Evolutionary conservation across 2,797 vertebrate species (phyloP), one percentile per base, ranked within the genome.

Genomic region (Fistularia commersonii): DNA sequence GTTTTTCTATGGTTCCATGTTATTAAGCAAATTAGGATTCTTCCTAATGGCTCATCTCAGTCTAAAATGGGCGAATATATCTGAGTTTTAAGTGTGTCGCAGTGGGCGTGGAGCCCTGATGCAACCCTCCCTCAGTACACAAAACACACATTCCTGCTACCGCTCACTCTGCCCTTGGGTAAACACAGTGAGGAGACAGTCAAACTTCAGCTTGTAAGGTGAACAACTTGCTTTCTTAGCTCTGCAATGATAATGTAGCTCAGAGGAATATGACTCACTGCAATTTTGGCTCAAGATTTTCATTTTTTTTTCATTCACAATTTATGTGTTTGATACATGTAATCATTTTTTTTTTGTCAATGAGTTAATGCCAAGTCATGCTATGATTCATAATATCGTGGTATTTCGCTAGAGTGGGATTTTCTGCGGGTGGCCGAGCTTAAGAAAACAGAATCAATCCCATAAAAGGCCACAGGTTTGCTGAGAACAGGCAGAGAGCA

Each of bases 91-190:
- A 32, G 0, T 60, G 60, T 63, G 62, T 62, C 51, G 64, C 61
- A 73, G 74, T 63, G 66, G 77, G 76, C 44, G 71, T 76, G 74
- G 69, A 65, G 67, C 69, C 66, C 76, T 60, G 57, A 66, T n/a
- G 41, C 55, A 56, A 68, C 58, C 84, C 85, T 79, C 87, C 86
- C 65, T 90, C 60, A 63, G 85, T 54, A 88, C 63, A 90, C 82
- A 86, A 33, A 50, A 50, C 51, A 72, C 66, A 65, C 73, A 80
- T 73, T 80, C 72, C 62, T 32, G 1, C 50, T 43, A 49, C 41
- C 0, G 47, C 46, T 48, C 51, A 23, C 57, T 79, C 70, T 69
- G 59, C 81, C 76, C 60, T 23, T 86, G 62, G 81, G 82, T 45
- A 84, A 87, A 88, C 80, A 82, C 6, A 72, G 55, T 1, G 33